Evolutionary conservation across 2,797 vertebrate species (phyloP).

Genomic region (Tenualosa thibaudeaui): DNA sequence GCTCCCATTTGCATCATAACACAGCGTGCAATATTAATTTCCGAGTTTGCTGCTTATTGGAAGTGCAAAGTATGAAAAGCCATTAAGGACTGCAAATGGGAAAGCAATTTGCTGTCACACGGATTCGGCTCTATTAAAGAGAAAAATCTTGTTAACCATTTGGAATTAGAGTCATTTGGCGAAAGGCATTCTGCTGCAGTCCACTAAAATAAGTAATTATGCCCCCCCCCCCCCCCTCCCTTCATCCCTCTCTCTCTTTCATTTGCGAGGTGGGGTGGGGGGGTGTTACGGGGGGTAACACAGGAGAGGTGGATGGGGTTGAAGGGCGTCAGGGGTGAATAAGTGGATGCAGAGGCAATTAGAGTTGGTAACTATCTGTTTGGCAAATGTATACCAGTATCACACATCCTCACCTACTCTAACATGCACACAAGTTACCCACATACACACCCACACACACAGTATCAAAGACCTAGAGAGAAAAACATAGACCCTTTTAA

Average conservation of each 20-base stretch:
- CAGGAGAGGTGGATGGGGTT: constrained; percentile 36
- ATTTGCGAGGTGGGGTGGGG: constrained; percentile 59
- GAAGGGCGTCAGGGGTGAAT: constrained; percentile 62
- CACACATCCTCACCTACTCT: constrained; percentile 60
- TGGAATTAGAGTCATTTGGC: constrained; percentile 86
- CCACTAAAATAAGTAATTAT: constrained; percentile 86
- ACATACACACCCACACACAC: constrained; percentile 5
- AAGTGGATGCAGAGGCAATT: constrained; percentile 80
- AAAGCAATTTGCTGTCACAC: constrained; percentile 85
- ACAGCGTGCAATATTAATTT: constrained; percentile 84
- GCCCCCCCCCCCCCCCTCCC: constrained; percentile 64
- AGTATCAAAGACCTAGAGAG: constrained; percentile 49
- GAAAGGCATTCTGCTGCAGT: constrained; percentile 79
- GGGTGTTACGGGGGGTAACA: constrained; percentile 41
- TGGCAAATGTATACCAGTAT: constrained; percentile 68
- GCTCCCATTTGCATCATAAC: constrained; percentile 83
- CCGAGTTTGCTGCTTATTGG: constrained; percentile 84
- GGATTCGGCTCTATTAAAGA: constrained; percentile 82
- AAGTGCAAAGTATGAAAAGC: constrained; percentile 83
- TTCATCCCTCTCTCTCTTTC: constrained; percentile 62
- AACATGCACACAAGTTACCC: background rate
- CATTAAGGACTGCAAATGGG: constrained; percentile 81
- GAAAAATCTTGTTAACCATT: constrained; percentile 85
- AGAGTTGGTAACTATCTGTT: constrained; percentile 81
- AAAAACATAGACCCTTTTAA: constrained; percentile 29